A percentile compares a stretch with the other conserved stretches of the same genome.
Conservation (phyloP, 1,140 invertebrate genomes). For the Listronotus bonariensis region DNA sequence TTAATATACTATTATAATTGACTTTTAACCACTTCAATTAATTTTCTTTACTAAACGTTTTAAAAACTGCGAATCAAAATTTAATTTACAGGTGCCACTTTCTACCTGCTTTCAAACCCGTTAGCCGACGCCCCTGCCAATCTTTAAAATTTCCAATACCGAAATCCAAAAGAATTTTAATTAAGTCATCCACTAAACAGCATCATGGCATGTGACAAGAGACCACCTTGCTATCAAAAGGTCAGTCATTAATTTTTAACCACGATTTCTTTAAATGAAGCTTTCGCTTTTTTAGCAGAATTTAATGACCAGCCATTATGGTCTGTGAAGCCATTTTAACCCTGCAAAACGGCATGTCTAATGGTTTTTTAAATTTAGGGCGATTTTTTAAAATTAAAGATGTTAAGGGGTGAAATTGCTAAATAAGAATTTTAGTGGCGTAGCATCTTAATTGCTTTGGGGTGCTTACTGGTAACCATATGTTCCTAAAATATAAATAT, state of each 20-base stretch:
- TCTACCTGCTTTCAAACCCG: too few relatives aligned
- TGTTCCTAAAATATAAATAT: too few relatives aligned
- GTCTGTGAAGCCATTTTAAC: background rate
- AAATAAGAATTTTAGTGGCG: background rate
- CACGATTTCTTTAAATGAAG: constrained; percentile 9
- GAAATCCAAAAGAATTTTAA: too few relatives aligned
- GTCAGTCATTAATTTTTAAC: constrained; percentile 8
- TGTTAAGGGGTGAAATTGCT: constrained; percentile 9
- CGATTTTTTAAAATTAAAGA: constrained; percentile 6
- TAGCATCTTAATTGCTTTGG: background rate
- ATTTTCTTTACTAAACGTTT: too few relatives aligned
- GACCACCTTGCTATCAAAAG: constrained; percentile 8
- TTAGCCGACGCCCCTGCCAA: too few relatives aligned
- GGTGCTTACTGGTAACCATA: too few relatives aligned
- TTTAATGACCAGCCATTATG: constrained; percentile 2
- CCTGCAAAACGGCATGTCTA: background rate
- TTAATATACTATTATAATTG: too few relatives aligned
- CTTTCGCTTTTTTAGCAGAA: constrained; percentile 16
- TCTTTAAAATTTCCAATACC: too few relatives aligned
- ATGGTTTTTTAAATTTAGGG: constrained; percentile 14
- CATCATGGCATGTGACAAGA: background rate
- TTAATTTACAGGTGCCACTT: too few relatives aligned
- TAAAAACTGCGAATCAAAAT: too few relatives aligned
- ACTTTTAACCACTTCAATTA: too few relatives aligned
- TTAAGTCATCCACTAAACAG: too few relatives aligned